Percentiles rank a stretch among this genome's conserved stretches.
Evolutionary conservation across 2,113 vertebrate species (phyloP).

Genomic region (Neomonachus schauinslandi): DNA sequence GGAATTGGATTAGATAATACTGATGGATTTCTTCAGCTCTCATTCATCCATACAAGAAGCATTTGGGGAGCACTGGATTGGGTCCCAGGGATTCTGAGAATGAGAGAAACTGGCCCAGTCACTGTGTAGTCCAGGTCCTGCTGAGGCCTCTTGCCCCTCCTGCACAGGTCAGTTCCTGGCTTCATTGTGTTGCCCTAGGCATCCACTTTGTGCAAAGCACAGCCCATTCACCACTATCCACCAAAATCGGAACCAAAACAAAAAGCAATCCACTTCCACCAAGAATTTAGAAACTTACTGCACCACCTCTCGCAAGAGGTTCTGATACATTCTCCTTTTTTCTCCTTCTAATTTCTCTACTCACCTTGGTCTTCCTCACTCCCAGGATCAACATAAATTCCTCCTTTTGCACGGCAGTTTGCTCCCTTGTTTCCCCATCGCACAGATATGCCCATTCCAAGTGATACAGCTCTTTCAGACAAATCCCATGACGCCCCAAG

Average conservation of each 20-base stretch:
- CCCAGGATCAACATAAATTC: neutral
- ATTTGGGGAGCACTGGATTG: neutral
- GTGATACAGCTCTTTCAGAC: neutral
- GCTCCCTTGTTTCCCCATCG: neutral
- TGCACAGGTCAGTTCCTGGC: neutral
- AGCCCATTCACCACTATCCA: neutral
- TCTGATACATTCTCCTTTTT: neutral
- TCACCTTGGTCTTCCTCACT: neutral
- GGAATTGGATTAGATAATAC: neutral
- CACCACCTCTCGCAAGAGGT: neutral
- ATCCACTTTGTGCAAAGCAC: neutral
- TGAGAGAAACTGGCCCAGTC: neutral
- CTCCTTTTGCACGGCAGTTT: neutral
- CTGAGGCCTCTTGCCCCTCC: neutral
- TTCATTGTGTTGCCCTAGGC: neutral
- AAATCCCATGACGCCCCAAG: neutral
- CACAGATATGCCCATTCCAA: neutral
- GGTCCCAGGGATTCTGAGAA: neutral
- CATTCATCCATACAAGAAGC: neutral
- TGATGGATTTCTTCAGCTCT: neutral
- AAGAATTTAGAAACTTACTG: neutral
- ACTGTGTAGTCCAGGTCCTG: rapidly evolving
- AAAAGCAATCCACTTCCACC: neutral
- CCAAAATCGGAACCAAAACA: neutral
- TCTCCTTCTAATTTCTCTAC: neutral